phyloP scores from a whole-genome alignment of 64 coral and sea anemone genomes.

The Acropora yongei region DNA sequence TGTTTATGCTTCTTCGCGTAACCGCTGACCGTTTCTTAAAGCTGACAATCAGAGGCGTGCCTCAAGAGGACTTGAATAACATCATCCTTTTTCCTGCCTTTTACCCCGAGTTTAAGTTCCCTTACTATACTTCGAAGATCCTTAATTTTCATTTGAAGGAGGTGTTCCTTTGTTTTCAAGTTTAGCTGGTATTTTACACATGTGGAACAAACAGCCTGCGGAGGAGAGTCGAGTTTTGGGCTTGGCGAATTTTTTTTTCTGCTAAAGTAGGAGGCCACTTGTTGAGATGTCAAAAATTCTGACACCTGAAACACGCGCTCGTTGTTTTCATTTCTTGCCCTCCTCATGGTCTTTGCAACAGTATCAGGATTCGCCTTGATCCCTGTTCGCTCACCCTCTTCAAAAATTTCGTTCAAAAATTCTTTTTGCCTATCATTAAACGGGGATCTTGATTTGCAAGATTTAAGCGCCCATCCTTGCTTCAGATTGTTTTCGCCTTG shows the following conservation, averaged over 20 bases:
- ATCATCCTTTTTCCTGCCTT: neutral
- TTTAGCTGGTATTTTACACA: neutral
- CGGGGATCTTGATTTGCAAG: neutral
- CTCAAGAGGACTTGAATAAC: neutral
- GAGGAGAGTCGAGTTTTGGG: neutral
- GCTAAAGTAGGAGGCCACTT: neutral
- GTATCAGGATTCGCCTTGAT: neutral
- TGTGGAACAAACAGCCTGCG: neutral
- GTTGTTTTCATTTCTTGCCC: neutral
- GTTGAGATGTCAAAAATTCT: neutral
- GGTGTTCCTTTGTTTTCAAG: neutral
- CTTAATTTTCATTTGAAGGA: neutral
- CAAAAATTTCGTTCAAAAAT: neutral
- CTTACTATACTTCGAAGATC: neutral
- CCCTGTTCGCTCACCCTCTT: neutral
- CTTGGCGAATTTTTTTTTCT: neutral
- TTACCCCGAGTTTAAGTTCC: constrained; percentile 3
- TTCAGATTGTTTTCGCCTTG: neutral
- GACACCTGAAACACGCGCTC: neutral
- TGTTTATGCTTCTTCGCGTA: neutral
- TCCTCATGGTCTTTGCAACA: neutral
- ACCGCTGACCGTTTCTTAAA: neutral
- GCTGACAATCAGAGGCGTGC: neutral
- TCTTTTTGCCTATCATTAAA: neutral
- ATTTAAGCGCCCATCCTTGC: neutral